Conservation (phyloP, 2,797 vertebrate genomes). For the Tarsius wallacei region DNA sequence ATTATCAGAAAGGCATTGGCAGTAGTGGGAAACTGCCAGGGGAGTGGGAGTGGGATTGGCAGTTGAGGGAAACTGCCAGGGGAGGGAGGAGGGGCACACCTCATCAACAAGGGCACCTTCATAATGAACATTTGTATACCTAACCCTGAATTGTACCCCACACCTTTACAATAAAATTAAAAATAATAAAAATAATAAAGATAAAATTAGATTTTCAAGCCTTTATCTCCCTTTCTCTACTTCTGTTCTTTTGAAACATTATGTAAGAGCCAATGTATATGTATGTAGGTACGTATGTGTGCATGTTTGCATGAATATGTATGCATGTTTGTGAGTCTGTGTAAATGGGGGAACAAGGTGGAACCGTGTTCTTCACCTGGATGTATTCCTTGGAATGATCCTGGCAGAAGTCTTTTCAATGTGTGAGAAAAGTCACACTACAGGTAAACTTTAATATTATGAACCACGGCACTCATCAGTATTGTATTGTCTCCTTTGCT, state of each 20-base stretch:
- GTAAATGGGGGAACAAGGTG: not conserved
- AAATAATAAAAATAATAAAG: no score
- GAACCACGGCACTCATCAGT: not conserved
- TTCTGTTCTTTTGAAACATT: not conserved
- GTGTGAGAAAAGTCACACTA: not conserved
- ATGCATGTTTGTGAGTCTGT: not conserved
- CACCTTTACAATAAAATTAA: no score
- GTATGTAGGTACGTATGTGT: no score
- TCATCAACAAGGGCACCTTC: no score
- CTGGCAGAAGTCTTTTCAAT: not conserved
- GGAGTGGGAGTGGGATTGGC: no score
- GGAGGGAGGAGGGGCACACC: no score
- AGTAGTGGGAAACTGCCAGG: no score
- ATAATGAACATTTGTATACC: no score
- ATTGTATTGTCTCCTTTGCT: not conserved
- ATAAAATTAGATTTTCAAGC: not conserved
- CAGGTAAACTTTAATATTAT: not conserved
- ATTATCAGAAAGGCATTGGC: no score
- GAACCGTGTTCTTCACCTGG: not conserved
- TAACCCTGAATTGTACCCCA: no score
- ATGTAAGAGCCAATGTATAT: not conserved
- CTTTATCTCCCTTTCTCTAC: not conserved
- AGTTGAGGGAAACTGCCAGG: no score
- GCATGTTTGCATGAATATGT: rapidly evolving
- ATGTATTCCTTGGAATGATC: not conserved